Percentiles rank a stretch among this genome's conserved stretches.
These are phyloP conservation scores for Entomobrya multifasciata DNA, from an alignment of 2,888 invertebrate genomes.

Conservation along the genomic window DNA sequence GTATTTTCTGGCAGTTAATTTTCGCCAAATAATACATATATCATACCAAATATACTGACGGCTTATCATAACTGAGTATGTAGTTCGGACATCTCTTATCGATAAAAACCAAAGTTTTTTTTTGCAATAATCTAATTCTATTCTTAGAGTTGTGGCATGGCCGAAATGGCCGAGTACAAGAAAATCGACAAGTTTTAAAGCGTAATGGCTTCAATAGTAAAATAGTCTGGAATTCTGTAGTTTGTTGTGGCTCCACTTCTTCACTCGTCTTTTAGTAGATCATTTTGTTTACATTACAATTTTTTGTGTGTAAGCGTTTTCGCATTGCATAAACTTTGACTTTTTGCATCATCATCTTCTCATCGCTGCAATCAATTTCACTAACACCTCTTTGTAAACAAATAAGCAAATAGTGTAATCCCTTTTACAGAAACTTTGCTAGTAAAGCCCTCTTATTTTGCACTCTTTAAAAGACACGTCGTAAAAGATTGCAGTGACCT, in stretches of 20 bases:
- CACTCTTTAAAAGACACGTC: neutral
- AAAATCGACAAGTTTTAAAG: too few species aligned
- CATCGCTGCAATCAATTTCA: constrained; percentile 39
- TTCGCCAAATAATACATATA: too few species aligned
- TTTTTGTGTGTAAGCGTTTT: neutral
- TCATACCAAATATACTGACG: too few species aligned
- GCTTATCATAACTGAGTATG: neutral
- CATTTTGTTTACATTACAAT: neutral
- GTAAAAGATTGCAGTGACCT: neutral
- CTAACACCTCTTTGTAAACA: constrained; percentile 11
- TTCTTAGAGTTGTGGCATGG: too few species aligned
- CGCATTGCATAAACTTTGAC: neutral
- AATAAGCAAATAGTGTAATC: constrained; percentile 6
- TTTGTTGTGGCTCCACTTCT: too few species aligned
- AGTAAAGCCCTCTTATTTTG: too few species aligned
- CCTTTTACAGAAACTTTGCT: neutral
- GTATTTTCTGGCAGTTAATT: neutral
- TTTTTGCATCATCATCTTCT: constrained; percentile 22
- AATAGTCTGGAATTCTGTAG: too few species aligned
- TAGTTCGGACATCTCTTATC: too few species aligned
- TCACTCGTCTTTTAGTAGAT: neutral
- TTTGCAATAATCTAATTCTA: too few species aligned
- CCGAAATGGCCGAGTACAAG: too few species aligned
- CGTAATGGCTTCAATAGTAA: too few species aligned
- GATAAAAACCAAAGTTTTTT: too few species aligned